A percentile compares a stretch with the other conserved stretches of the same genome.
Evolutionary conservation across 2,888 invertebrate species (phyloP).

Genomic region (Eupeodes luniger): DNA sequence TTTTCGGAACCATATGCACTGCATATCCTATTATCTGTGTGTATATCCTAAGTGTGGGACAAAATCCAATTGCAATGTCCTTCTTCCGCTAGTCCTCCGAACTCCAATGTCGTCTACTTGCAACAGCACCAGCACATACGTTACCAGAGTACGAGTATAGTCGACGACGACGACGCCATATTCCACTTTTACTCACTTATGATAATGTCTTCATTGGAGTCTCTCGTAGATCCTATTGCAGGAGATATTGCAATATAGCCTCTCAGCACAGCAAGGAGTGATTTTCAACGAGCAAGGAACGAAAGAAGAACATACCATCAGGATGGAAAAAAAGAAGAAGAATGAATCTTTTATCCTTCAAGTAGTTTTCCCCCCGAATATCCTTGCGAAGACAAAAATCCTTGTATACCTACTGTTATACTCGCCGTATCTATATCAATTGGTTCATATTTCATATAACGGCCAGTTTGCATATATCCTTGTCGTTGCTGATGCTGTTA

Average conservation of each 20-base stretch:
- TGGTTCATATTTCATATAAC: constrained; percentile 75
- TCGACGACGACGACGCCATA: constrained; percentile 30
- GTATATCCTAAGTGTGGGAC: constrained; percentile 33
- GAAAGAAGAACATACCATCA: neutral
- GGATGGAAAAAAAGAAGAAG: neutral
- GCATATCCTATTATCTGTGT: constrained; percentile 61
- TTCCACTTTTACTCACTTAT: constrained; percentile 71
- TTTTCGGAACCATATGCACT: constrained; percentile 50
- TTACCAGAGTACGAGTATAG: neutral
- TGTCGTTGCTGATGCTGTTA: neutral
- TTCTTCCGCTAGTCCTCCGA: neutral
- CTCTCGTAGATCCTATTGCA: constrained; percentile 66
- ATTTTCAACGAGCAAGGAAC: neutral
- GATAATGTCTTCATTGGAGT: constrained; percentile 73
- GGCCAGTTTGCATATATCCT: constrained; percentile 70
- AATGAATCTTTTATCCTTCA: constrained; percentile 32
- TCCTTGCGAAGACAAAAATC: constrained; percentile 68
- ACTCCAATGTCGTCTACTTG: neutral
- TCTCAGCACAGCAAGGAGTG: constrained; percentile 20
- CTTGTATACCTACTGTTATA: constrained; percentile 21
- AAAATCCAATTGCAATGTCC: constrained; percentile 70
- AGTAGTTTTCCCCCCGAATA: neutral
- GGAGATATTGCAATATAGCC: constrained; percentile 62
- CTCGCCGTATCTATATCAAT: constrained; percentile 68
- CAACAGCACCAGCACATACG: neutral